Base-by-base conservation (phyloP, 1,140 invertebrate genomes). In the Augochlora pura region DNA sequence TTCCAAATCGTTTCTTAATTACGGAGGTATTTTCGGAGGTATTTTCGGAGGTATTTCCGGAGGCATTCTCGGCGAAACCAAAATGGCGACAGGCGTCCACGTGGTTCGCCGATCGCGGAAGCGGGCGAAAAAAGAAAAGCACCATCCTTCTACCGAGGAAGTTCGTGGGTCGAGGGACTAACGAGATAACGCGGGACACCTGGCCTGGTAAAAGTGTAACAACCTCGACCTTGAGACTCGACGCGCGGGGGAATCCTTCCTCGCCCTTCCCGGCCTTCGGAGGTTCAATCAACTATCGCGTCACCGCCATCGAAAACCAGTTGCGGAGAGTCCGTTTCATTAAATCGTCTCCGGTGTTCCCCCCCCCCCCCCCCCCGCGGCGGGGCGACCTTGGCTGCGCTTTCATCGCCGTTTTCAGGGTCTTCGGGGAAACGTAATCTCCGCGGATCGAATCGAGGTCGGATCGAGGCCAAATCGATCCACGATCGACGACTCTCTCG, bases 251-350 rank as follows among this genome's bases (percentile, higher is more conserved):
- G 3, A 10, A n/a, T n/a, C 46, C 21, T 71, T 42, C 66, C 25
- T 42, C 46, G n/a, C 32, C 57, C 27, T 71, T 76, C 39, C 16
- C 59, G 59, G 75, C 84, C 84, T 82, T 86, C 80, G 21, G 49
- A 18, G 42, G 80, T 85, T 86, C 83, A 62, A 39, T 79, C 63
- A 86, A 74, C 71, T n/a, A 63, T 46, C 57, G 38, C 16, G 39
- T 64, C 59, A 42, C 25, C n/a, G 32, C 10, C 7, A 52, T 52
- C 1, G 4, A 25, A 65, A 78, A 65, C 68, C 76, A 72, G 68
- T 78, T n/a, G 32, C 16, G 54, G 32, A 27, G 21, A 72, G 18
- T 54, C 14, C 18, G 68, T 72, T 65, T 65, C 38, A 57, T 72
- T 64, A 27, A 72, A 21, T 21, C 16, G 14, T 49, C 27, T n/a